These are phyloP conservation scores for Cladorhizidae sp. DNA, from an alignment of 37 sponge, comb jelly and placozoan genomes.

Conservation along the genomic window DNA sequence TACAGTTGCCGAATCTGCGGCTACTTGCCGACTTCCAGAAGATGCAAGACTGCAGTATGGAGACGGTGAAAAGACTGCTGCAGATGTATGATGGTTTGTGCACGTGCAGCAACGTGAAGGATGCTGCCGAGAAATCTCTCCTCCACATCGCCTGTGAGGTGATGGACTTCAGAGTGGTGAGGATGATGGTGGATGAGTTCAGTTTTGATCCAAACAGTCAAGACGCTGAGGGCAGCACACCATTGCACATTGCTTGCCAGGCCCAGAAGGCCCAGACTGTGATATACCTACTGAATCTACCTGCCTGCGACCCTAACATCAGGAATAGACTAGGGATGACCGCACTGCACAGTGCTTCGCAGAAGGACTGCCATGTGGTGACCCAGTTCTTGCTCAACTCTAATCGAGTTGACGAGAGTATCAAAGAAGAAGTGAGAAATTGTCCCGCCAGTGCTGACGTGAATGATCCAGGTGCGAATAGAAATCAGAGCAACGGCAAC, in stretches of 20 bases:
- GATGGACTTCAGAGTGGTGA: not conserved
- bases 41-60: too few species aligned
- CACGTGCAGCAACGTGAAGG: not conserved
- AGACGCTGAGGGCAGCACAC: constrained; percentile 6
- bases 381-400: not conserved
- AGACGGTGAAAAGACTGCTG: too few species aligned
- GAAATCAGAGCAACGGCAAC: not conserved
- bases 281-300: not conserved
- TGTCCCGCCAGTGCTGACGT: not conserved
- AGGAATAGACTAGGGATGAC: not conserved
- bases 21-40: too few species aligned
- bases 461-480: not conserved
- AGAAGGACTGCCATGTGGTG: not conserved
- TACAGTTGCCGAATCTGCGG: too few species aligned
- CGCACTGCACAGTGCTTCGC: not conserved
- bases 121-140: not conserved
- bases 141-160: constrained; percentile 2
- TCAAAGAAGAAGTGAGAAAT: not conserved
- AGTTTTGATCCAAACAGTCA: not conserved
- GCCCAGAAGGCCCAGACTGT: not conserved
- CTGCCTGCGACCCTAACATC: constrained; percentile 10
- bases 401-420: not conserved
- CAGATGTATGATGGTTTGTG: too few species aligned
- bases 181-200: not conserved
- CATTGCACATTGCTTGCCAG: constrained; percentile 4